Percentiles rank a stretch among this genome's conserved stretches.
phyloP scores from a whole-genome alignment of 2,113 vertebrate species.

The Camarhynchus parvulus region DNA sequence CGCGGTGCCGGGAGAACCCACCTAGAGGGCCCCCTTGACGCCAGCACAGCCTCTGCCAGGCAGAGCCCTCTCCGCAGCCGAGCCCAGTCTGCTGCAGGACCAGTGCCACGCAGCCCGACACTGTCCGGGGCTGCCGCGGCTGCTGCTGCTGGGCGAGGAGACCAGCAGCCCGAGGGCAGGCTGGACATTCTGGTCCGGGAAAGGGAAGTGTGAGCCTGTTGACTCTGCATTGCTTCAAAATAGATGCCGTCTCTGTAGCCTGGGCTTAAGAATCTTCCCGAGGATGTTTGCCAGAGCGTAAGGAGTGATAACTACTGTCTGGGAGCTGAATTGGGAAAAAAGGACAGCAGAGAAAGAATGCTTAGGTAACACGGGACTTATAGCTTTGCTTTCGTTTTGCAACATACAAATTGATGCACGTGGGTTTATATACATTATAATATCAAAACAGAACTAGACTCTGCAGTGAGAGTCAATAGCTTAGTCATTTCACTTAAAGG shows the following conservation, averaged over 20 bases:
- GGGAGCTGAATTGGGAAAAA: slow-evolving; percentile 54
- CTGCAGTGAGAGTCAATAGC: slow-evolving; percentile 83
- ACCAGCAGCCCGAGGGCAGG: slow-evolving; percentile 30
- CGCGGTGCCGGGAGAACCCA: slow-evolving; percentile 76
- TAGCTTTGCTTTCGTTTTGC: slow-evolving; percentile 64
- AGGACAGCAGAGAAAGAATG: slow-evolving; percentile 68
- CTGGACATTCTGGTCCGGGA: slow-evolving; percentile 19
- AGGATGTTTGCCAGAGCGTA: slow-evolving; percentile 61
- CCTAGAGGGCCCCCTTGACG: slow-evolving; percentile 84
- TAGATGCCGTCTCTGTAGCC: slow-evolving; percentile 40
- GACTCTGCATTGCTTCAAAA: slow-evolving; percentile 68
- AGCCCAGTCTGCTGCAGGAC: slow-evolving; percentile 77
- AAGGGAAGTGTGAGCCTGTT: slow-evolving; percentile 36
- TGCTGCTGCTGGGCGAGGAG: slow-evolving; percentile 18
- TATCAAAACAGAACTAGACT: slow-evolving; percentile 62
- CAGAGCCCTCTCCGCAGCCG: slow-evolving; percentile 74
- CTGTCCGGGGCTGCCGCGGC: slow-evolving; percentile 65
- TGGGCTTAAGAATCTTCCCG: slow-evolving; percentile 62
- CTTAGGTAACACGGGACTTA: slow-evolving; percentile 73
- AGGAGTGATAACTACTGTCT: slow-evolving; percentile 68
- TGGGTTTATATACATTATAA: slow-evolving; percentile 45
- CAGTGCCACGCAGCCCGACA: slow-evolving; percentile 62
- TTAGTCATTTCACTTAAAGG: slow-evolving; percentile 83
- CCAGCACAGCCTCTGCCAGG: slow-evolving; percentile 69
- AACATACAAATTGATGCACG: slow-evolving; percentile 53